Base-by-base conservation (phyloP, 2,888 invertebrate genomes). In the Celastrina argiolus region DNA sequence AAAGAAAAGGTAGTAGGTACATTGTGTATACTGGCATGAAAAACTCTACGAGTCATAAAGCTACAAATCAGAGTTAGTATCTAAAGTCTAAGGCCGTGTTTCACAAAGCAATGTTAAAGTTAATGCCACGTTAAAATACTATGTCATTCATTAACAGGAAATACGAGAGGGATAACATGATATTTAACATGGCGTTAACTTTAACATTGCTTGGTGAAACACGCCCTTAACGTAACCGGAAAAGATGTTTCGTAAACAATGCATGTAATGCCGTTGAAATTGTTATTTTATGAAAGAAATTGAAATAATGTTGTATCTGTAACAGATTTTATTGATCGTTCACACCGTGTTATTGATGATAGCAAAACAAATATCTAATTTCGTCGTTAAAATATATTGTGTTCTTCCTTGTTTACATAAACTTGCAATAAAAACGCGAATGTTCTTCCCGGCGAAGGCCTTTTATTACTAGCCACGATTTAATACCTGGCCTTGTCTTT, bases 331-430 rank as follows among this genome's bases (percentile, higher is more conserved):
- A 51, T 51, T 51, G 51, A 51, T 51, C 12, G 51, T 45, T 45
- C 45, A 18, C 18, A 45, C 16, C 45, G 18, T 18, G 45, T 45
- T 18, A 45, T 45, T 12, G 51, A 51, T 51, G 12, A 5, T 22
- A 26, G 14, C 51, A 51, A 51, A 51, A 26, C 22, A 51, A 45
- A 45, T 45, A 51, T 51, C 51, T 51, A 51, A 51, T 26, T 51
- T 51, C 51, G 12, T 61, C 61, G 61, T 61, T 61, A 61, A 22
- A 61, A 61, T 59, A 34, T 58, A 59, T 39, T 39, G 61, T 61
- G 22, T 18, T 18, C 61, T 61, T 61, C 61, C 61, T 61, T 61
- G 61, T 61, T 61, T 61, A 61, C 61, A 61, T 61, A 39, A 61
- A 61, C 61, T 18, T 61, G 61, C 61, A 61, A 39, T 61, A 61